Evolutionary conservation across 2,113 vertebrate genomes (phyloP).

Genomic region (Syngnathus typhle): DNA sequence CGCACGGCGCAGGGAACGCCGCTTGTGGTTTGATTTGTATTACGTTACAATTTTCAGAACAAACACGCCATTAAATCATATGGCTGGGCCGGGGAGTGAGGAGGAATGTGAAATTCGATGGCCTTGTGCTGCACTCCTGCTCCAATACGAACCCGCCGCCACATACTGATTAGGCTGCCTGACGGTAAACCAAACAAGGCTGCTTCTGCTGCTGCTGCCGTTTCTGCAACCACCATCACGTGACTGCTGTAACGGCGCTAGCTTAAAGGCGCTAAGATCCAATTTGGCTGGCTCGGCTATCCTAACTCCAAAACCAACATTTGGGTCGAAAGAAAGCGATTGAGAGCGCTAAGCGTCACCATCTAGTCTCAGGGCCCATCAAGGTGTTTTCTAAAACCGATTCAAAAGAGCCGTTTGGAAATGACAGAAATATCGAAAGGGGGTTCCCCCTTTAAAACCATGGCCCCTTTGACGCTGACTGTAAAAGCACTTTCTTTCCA

Average conservation of each 20-base stretch:
- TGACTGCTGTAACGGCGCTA: background rate
- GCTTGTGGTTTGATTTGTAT: background rate
- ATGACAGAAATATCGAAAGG: background rate
- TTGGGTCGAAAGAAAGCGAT: background rate
- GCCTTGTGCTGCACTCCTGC: background rate
- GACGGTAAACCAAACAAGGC: background rate
- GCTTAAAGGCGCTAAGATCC: background rate
- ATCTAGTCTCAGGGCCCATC: background rate
- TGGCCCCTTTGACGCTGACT: background rate
- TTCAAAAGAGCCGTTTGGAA: background rate
- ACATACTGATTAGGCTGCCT: background rate
- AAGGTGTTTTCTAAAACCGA: too few relatives aligned
- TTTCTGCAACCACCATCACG: background rate
- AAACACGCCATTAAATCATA: slow-evolving; percentile 5
- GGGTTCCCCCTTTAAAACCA: background rate
- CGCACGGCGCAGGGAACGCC: background rate
- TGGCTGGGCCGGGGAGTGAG: background rate
- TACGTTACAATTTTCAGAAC: background rate
- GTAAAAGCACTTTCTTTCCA: background rate
- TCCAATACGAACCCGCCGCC: background rate
- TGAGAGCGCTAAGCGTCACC: background rate
- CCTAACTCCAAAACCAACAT: background rate
- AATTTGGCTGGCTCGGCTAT: background rate
- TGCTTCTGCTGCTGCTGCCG: background rate
- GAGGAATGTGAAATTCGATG: slow-evolving; percentile 10